Conservation (phyloP, 2,797 vertebrate species). For the Leptatherina wallacei region DNA sequence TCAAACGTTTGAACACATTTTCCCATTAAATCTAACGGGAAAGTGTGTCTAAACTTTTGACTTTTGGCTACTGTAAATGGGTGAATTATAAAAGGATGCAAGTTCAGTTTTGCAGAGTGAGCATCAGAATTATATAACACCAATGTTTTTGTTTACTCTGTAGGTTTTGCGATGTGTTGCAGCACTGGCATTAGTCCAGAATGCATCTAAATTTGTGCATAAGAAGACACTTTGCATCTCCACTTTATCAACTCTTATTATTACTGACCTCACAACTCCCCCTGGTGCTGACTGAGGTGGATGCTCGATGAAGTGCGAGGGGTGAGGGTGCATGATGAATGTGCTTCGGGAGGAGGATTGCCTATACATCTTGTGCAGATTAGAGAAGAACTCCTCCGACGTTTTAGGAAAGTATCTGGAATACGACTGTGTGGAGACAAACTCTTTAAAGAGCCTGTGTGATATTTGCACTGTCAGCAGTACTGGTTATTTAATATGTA, state of each 20-base stretch:
- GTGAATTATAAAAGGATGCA: not conserved
- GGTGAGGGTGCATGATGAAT: constrained; percentile 38
- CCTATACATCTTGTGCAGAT: constrained; percentile 39
- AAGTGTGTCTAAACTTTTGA: too few relatives aligned
- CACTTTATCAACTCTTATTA: constrained; percentile 52
- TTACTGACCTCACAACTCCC: constrained; percentile 70
- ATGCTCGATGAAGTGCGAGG: constrained; percentile 51
- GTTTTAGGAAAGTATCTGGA: constrained; percentile 25
- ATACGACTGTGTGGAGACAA: constrained; percentile 4
- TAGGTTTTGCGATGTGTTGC: constrained; percentile 13
- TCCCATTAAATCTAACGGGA: too few relatives aligned
- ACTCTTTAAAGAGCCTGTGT: constrained; percentile 33
- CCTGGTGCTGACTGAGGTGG: constrained; percentile 71
- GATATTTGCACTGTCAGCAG: constrained; percentile 48
- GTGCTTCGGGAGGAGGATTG: constrained; percentile 34
- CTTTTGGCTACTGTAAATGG: not conserved
- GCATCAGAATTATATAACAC: not conserved
- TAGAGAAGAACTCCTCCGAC: constrained; percentile 12
- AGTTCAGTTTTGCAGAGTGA: not conserved
- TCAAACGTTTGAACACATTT: too few relatives aligned
- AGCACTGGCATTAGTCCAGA: constrained; percentile 39
- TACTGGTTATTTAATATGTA: constrained; percentile 37
- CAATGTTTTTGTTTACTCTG: not conserved
- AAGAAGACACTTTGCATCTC: constrained; percentile 28
- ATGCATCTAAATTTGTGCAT: constrained; percentile 29